Evolutionary conservation across 2,113 vertebrate species (phyloP).

Genomic region (Mesembrinibis cayennensis): DNA sequence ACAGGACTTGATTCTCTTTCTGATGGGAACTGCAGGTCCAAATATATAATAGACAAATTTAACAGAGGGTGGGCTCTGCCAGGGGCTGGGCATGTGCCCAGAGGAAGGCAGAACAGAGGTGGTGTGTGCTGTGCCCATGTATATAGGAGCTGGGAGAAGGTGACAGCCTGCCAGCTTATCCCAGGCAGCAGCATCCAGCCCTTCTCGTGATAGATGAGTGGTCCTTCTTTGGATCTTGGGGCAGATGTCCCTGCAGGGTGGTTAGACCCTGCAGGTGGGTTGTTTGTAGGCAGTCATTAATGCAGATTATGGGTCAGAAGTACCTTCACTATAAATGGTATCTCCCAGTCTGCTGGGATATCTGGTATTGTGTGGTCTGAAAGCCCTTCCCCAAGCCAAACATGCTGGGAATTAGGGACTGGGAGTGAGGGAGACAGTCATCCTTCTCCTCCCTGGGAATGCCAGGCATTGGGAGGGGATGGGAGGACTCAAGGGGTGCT

Average conservation of each 20-base stretch:
- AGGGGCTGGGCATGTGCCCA: background rate
- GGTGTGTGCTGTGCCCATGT: background rate
- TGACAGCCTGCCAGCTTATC: accelerated
- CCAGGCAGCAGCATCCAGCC: background rate
- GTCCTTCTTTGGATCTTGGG: background rate
- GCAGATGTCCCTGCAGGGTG: background rate
- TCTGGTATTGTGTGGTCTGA: background rate
- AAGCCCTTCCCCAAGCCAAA: background rate
- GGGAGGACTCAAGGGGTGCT: background rate
- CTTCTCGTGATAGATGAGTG: background rate
- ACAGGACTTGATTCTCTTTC: background rate
- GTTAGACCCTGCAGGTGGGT: background rate
- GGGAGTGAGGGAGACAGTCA: background rate
- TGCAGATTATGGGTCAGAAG: background rate
- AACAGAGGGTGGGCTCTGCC: background rate
- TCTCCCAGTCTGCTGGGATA: background rate
- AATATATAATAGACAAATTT: background rate
- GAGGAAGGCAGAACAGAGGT: background rate
- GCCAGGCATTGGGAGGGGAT: background rate
- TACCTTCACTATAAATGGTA: background rate
- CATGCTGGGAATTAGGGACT: background rate
- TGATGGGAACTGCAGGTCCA: background rate
- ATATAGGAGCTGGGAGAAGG: background rate
- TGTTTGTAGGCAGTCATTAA: background rate
- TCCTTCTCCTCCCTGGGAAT: background rate